Base-by-base conservation (phyloP, 2,797 vertebrate genomes). In the Neostethus bicornis region DNA sequence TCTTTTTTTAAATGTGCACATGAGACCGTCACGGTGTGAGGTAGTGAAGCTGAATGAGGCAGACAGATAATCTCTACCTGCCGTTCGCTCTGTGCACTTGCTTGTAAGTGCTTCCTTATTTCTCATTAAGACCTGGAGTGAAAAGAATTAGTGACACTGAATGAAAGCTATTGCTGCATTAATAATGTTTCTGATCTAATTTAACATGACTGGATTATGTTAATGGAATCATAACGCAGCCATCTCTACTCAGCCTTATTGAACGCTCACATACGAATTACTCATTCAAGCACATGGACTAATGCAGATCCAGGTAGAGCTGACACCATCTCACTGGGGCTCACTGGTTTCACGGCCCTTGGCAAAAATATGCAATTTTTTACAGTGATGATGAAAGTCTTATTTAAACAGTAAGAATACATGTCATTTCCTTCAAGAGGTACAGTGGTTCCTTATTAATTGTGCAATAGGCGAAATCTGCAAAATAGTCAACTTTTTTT, bases 141-240 rank as follows among this genome's bases (percentile, higher is more conserved):
- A 69, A 73, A 70, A 69, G 84, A 87, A 89, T 88, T 87, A 89
- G 75, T 64, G 60, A 65, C 71, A 58, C 54, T 42, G 59, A 86
- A 70, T 75, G 66, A 79, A 80, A 81, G 83, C 73, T 56, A 66
- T 47, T 58, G 73, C 61, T 45, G 66, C 62, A 83, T 87, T 82
- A 86, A 86, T 85, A 85, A 77, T 75, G 81, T 64, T 61, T 63
- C 74, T 61, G 67, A 82, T 86, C 83, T 81, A 87, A 87, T 89
- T 88, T 86, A 72, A 80, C 82, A 78, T 80, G 66, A 77, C 53
- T 13, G 58, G 85, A 88, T 89, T 87, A 89, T 86, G 81, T 64
- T 85, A 79, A 86, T 81, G 73, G 81, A 70, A 74, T 87, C 75
- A 81, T 75, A 84, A 79, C 73, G 56, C 77, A 75, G 61, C 78